Conservation (phyloP, 30 jellyfish, hydroid and myxozoan species). For the Catostylus mosaicus region DNA sequence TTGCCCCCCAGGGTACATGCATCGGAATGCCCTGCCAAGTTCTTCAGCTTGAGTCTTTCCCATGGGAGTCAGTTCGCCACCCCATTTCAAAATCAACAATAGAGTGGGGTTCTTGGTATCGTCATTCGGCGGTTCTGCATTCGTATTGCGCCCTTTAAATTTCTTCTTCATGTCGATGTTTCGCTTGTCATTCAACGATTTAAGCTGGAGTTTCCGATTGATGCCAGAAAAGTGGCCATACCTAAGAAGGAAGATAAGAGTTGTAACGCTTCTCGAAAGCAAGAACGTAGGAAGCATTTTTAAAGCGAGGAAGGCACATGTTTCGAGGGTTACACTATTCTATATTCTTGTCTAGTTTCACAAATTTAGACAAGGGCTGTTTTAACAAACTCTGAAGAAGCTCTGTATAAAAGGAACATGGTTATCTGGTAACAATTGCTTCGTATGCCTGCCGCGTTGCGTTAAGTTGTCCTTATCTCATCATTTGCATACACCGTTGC, state of each 20-base stretch:
- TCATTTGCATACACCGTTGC: too few relatives aligned
- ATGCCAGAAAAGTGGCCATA: conserved; percentile 97
- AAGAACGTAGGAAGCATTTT: too few relatives aligned
- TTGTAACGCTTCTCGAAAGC: too few relatives aligned
- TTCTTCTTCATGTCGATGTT: conserved; percentile 84
- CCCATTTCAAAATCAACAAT: conserved; percentile 93
- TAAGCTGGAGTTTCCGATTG: conserved; percentile 90
- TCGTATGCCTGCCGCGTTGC: too few relatives aligned
- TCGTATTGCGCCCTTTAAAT: conserved; percentile 89
- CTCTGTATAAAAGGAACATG: too few relatives aligned
- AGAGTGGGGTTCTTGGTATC: conserved; percentile 64
- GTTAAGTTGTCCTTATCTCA: too few relatives aligned
- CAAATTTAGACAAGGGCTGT: too few relatives aligned
- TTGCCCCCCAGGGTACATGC: conserved; percentile 99
- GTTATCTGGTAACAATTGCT: too few relatives aligned
- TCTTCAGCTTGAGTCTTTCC: conserved; percentile 97
- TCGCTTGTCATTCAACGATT: conserved; percentile 91
- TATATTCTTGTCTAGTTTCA: too few relatives aligned
- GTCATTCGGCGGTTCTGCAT: conserved; percentile 65
- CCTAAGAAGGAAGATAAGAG: conserved; percentile 38
- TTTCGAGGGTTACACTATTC: too few relatives aligned
- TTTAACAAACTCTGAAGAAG: too few relatives aligned
- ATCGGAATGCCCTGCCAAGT: conserved; percentile 89
- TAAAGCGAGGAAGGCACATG: too few relatives aligned
- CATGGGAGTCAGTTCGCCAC: conserved; percentile 98